A percentile compares a stretch with the other conserved stretches of the same genome.
These are phyloP conservation scores for Nanger granti DNA, from an alignment of 2,113 vertebrate species.

Conservation along the genomic window DNA sequence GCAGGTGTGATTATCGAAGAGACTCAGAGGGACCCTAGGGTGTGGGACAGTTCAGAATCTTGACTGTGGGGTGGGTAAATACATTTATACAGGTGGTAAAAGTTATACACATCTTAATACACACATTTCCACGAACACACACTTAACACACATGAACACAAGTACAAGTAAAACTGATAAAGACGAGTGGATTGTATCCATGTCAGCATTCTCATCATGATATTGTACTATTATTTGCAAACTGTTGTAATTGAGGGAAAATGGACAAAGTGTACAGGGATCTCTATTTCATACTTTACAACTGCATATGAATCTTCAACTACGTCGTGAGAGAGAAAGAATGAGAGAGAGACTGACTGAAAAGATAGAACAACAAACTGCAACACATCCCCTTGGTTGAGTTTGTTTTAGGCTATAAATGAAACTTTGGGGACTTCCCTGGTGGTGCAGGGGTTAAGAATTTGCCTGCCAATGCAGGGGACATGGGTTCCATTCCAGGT, in stretches of 20 bases:
- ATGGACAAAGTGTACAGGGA: neutral
- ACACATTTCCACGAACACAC: neutral
- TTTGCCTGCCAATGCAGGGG: neutral
- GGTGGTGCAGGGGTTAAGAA: neutral
- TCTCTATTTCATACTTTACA: neutral
- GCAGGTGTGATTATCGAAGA: neutral
- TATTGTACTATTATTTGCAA: neutral
- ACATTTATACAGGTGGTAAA: neutral
- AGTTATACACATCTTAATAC: neutral
- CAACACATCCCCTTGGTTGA: neutral
- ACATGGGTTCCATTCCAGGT: neutral
- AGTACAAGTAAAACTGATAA: neutral
- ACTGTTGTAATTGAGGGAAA: neutral
- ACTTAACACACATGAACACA: neutral
- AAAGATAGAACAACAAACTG: neutral
- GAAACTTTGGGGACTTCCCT: neutral
- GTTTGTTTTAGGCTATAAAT: neutral
- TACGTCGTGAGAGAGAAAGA: neutral
- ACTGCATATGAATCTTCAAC: neutral
- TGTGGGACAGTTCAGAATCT: neutral
- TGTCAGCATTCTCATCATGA: neutral
- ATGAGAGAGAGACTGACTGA: neutral
- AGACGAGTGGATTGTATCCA: neutral
- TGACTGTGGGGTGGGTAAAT: neutral
- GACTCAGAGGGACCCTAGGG: neutral